Conservation (phyloP, 2,888 invertebrate species). For the Caradrina clavipalpis region DNA sequence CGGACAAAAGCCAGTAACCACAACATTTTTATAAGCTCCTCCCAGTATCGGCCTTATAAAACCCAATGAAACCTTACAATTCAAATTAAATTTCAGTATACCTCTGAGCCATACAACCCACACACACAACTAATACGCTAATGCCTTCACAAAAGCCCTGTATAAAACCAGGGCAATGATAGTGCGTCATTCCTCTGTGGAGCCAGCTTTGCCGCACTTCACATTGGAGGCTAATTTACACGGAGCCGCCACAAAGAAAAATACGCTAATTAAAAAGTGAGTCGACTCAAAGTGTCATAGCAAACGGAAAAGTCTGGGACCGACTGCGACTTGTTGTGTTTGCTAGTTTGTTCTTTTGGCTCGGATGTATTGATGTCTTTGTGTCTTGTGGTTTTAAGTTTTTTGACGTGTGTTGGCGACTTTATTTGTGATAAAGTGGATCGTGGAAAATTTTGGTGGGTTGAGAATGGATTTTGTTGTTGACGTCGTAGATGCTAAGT, state of each 20-base stretch:
- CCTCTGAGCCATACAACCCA: background rate
- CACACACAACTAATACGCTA: slow-evolving; percentile 76
- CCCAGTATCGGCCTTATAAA: no score
- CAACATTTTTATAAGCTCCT: no score
- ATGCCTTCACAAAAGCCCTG: slow-evolving; percentile 70
- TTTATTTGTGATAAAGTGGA: background rate
- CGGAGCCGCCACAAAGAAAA: slow-evolving; percentile 85
- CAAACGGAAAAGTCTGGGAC: slow-evolving; percentile 74
- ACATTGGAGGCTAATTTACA: slow-evolving; percentile 88
- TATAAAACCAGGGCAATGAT: slow-evolving; percentile 75
- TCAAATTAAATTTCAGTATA: slow-evolving; percentile 1
- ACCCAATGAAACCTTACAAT: background rate
- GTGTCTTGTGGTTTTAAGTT: slow-evolving; percentile 46
- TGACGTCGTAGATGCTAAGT: no score
- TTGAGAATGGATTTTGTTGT: background rate
- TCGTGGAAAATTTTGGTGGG: background rate
- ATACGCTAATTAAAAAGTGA: slow-evolving; percentile 90
- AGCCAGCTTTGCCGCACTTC: slow-evolving; percentile 73
- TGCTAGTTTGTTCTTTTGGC: slow-evolving; percentile 72
- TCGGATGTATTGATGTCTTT: slow-evolving; percentile 60
- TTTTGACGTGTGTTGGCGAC: slow-evolving; percentile 15
- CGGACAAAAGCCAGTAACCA: no score
- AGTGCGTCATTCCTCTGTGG: slow-evolving; percentile 67
- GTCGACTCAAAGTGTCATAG: slow-evolving; percentile 87
- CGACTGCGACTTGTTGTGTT: slow-evolving; percentile 56